Evolutionary conservation across 2,888 invertebrate genomes (phyloP).

Genomic region (Lapara coniferarum): DNA sequence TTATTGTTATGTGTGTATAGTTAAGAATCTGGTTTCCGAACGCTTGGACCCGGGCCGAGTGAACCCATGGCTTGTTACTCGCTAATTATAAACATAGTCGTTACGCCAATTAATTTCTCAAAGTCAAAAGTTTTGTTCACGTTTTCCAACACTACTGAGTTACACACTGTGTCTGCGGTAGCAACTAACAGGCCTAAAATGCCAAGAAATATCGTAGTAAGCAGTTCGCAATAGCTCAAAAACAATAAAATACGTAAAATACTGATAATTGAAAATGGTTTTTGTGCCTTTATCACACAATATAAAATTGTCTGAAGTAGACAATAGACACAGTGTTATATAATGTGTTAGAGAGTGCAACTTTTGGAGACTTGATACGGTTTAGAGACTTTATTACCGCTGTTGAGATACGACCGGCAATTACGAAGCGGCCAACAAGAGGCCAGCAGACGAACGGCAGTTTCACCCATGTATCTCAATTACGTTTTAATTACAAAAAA

Average conservation of each 20-base stretch:
- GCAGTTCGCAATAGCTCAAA: background rate
- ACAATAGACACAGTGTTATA: conserved; percentile 38
- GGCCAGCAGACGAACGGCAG: conserved; percentile 52
- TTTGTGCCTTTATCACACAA: background rate
- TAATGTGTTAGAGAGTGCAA: conserved; percentile 30
- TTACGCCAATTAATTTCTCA: conserved; percentile 81
- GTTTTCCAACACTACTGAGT: conserved; percentile 47
- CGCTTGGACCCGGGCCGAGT: conserved; percentile 28
- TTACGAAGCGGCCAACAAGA: conserved; percentile 62
- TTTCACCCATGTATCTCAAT: conserved; percentile 46
- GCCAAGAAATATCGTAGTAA: background rate
- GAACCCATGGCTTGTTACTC: conserved; percentile 53
- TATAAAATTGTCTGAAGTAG: conserved; percentile 20
- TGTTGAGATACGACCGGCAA: conserved; percentile 57
- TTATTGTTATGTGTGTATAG: conserved; percentile 26
- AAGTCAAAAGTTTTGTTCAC: conserved; percentile 66
- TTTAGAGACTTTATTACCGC: conserved; percentile 62
- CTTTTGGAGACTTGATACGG: conserved; percentile 65
- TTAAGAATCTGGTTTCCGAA: conserved; percentile 28
- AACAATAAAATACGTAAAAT: background rate
- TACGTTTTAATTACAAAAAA: conserved; percentile 51
- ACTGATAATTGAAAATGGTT: background rate
- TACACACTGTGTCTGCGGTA: conserved; percentile 35
- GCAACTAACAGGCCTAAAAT: background rate
- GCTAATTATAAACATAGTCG: conserved; percentile 71